phyloP scores from a whole-genome alignment of 2,888 invertebrate species.

The Hirudinaria manillensis region DNA sequence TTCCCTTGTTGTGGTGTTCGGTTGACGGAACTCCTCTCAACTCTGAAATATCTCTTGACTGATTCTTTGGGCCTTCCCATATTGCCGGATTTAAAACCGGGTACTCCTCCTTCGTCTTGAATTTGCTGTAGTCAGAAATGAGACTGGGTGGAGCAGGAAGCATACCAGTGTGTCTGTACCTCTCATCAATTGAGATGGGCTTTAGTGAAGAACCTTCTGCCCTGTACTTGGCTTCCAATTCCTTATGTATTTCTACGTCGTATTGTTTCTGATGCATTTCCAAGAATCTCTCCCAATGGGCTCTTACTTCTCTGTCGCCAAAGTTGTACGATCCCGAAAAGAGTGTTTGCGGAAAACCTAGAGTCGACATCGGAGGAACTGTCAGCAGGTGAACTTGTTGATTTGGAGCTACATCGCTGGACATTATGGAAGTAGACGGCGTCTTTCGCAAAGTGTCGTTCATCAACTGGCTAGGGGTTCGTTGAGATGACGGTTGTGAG shows the following conservation, averaged over 20 bases:
- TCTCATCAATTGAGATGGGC: background rate
- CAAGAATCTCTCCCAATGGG: background rate
- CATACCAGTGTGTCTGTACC: background rate
- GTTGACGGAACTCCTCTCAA: background rate
- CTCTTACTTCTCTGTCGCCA: background rate
- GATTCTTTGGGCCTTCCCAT: background rate
- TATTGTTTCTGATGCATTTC: slow-evolving; percentile 28
- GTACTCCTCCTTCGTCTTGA: background rate
- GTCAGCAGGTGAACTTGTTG: background rate
- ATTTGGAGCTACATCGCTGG: background rate
- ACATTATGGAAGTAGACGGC: background rate
- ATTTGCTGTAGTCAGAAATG: slow-evolving; percentile 22
- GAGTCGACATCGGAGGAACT: slow-evolving; percentile 8
- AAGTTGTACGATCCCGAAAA: background rate
- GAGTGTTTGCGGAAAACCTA: background rate
- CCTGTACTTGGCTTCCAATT: slow-evolving; percentile 11
- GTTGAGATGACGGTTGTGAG: background rate
- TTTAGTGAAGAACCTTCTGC: background rate
- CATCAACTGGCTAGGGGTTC: background rate
- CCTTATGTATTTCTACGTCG: slow-evolving; percentile 9
- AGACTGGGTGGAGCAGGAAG: slow-evolving; percentile 27
- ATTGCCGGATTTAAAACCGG: background rate
- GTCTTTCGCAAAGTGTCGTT: slow-evolving; percentile 8
- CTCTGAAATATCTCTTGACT: slow-evolving; percentile 12
- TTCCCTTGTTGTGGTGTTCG: background rate